Base-by-base conservation (phyloP, 2,113 vertebrate species). In the Dicentrarchus labrax region DNA sequence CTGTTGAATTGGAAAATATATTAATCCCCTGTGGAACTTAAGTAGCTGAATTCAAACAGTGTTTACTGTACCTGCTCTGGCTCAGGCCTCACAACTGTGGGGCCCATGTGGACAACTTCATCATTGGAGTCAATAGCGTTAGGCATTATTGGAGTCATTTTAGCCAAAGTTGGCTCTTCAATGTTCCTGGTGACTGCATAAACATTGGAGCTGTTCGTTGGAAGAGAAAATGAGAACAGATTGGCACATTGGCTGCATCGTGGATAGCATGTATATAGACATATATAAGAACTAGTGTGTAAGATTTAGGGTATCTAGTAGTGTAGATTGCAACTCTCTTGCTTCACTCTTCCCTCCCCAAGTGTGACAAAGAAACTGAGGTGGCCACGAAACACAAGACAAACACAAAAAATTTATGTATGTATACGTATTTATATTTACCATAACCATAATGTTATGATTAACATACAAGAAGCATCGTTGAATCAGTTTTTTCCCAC, bases 171-270 rank as follows among this genome's bases (percentile, higher is more conserved):
- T 72, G 65, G 89, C 4, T 94, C 89, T 51, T 92, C 93, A n/a
- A 85, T 93, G 87, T 95, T 96, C 78, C 95, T 94, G 61, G 90
- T 92, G 22, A 95, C 88, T 64, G 94, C 92, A 30, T 89, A 95
- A 70, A 94, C 79, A n/a, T 95, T 74, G 21, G 90, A 94, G 24
- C 95, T 96, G 84, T 89, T 67, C 51, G 66, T 84, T 41, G 53
- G 13, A 76, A 70, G 78, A 2, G 2, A 43, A 5, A 19, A 10
- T 15, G 38, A 30, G 6, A 62, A 38, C 11, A 51, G 4, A 30
- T 70, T 10, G 5, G 24, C 10, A 36, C 38, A n/a, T 48, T 70
- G 48, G 30, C n/a, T 60, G 59, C 9, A 50, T 11, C 30, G 36
- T 62, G 24, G 8, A 41, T 4, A 43, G 1, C n/a, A 19, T 21